Evolutionary conservation across 2,113 vertebrate species (phyloP).

Genomic region (Nettapus auritus): DNA sequence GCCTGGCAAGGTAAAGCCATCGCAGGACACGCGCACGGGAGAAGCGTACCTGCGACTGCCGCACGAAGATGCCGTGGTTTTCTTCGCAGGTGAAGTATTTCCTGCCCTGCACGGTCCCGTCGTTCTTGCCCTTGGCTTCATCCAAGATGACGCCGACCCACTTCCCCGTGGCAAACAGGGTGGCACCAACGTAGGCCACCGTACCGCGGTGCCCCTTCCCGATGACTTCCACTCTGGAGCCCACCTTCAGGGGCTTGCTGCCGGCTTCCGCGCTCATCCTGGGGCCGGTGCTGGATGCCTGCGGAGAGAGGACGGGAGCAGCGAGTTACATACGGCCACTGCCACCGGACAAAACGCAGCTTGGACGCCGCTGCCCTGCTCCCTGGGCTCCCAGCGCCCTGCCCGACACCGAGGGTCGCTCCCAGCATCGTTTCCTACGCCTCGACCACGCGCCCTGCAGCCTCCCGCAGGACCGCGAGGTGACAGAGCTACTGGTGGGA

Average conservation of each 20-base stretch:
- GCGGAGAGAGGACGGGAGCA: neutral
- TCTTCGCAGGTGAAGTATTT: conserved; percentile 95
- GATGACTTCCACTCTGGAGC: conserved; percentile 95
- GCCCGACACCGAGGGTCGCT: fast-evolving
- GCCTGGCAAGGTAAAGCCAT: no score
- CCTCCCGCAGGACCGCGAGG: fast-evolving
- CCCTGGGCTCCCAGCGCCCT: neutral
- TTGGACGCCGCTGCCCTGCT: fast-evolving
- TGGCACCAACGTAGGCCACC: conserved; percentile 94
- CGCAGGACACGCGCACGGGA: fast-evolving
- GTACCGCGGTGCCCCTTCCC: conserved; percentile 94
- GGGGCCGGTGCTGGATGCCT: conserved; percentile 84
- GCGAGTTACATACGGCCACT: neutral
- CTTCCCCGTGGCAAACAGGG: conserved; percentile 94
- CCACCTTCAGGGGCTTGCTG: conserved; percentile 87
- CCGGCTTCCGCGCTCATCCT: conserved; percentile 92
- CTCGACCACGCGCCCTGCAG: no score
- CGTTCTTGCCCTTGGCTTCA: conserved; percentile 95
- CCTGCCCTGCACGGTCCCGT: conserved; percentile 95
- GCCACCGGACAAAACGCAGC: fast-evolving
- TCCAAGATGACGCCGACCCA: conserved; percentile 98
- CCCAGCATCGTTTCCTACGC: neutral
- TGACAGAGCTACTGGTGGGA: fast-evolving
- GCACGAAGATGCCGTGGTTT: conserved; percentile 95
- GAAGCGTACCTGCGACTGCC: conserved; percentile 90